Percentiles rank a stretch among this genome's conserved stretches.
Conservation (phyloP, 30 jellyfish, hydroid and myxozoan genomes). For the Sanderia malayensis region DNA sequence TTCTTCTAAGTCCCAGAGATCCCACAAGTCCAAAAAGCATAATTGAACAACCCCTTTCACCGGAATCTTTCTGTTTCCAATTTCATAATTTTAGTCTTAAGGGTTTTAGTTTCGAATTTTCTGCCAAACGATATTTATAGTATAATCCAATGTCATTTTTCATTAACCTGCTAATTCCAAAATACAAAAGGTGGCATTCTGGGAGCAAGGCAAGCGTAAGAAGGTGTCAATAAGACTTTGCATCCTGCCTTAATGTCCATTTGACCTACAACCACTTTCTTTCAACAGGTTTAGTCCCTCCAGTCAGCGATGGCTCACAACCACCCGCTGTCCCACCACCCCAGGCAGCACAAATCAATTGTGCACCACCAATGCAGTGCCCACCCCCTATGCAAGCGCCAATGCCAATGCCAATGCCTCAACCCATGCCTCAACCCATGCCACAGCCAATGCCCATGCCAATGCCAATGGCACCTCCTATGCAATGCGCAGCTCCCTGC, state of each 20-base stretch:
- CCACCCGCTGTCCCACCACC: slow-evolving; percentile 60
- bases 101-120: too few relatives aligned
- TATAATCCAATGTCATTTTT: too few relatives aligned
- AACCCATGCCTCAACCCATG: slow-evolving; percentile 34
- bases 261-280: neutral
- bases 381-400: slow-evolving; percentile 71
- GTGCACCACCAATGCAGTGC: slow-evolving; percentile 77
- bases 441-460: slow-evolving; percentile 53
- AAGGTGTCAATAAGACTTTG: neutral
- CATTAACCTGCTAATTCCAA: too few relatives aligned
- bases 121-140: too few relatives aligned
- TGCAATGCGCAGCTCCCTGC: slow-evolving; percentile 67
- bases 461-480: slow-evolving; percentile 55
- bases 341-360: slow-evolving; percentile 61
- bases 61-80: neutral
- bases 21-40: slow-evolving; percentile 25
- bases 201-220: slow-evolving; percentile 56
- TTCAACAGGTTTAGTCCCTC: slow-evolving; percentile 58
- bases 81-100: too few relatives aligned
- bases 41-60: neutral
- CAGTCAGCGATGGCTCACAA: slow-evolving; percentile 64
- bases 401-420: slow-evolving; percentile 31
- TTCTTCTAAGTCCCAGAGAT: slow-evolving; percentile 4
- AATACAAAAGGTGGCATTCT: slow-evolving; percentile 59
- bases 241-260: slow-evolving; percentile 3